These are phyloP conservation scores for Microcebus tavaratra DNA, from an alignment of 2,113 vertebrate species.

Conservation along the genomic window DNA sequence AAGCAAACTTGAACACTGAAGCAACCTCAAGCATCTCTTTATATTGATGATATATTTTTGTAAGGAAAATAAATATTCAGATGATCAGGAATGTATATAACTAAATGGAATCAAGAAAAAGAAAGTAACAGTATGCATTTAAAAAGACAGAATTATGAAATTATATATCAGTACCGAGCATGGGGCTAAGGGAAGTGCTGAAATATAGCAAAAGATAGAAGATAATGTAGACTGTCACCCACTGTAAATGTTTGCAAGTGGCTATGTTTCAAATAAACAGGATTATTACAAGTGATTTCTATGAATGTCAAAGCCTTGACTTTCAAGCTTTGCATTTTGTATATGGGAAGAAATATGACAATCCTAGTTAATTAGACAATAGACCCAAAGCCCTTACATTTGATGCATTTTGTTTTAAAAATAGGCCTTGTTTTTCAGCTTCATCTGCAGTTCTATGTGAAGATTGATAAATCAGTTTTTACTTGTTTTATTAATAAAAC, in stretches of 20 bases:
- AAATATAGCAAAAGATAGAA: conserved; percentile 80
- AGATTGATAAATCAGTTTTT: conserved; percentile 93
- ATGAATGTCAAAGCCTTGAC: conserved; percentile 86
- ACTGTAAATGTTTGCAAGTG: conserved; percentile 87
- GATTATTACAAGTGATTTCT: conserved; percentile 88
- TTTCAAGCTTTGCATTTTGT: conserved; percentile 82
- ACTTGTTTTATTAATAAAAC: conserved; percentile 95
- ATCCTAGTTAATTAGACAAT: conserved; percentile 84
- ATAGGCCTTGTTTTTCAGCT: conserved; percentile 92
- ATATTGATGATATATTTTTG: conserved; percentile 85
- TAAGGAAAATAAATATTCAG: conserved; percentile 84
- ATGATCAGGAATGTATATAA: conserved; percentile 85
- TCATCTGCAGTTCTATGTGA: conserved; percentile 95
- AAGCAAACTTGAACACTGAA: conserved; percentile 88
- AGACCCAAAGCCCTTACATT: conserved; percentile 90
- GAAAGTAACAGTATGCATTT: conserved; percentile 80
- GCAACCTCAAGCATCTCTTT: conserved; percentile 89
- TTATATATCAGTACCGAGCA: conserved; percentile 83
- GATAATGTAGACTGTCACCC: conserved; percentile 84
- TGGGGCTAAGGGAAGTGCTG: conserved; percentile 82
- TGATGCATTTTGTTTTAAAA: conserved; percentile 88
- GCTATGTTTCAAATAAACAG: conserved; percentile 80
- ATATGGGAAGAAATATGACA: conserved; percentile 83
- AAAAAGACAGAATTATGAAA: conserved; percentile 79
- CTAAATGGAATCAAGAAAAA: conserved; percentile 81